A percentile compares a stretch with the other conserved stretches of the same genome.
Evolutionary conservation across 2,113 vertebrate species (phyloP).

Genomic region (Peromyscus leucopus): DNA sequence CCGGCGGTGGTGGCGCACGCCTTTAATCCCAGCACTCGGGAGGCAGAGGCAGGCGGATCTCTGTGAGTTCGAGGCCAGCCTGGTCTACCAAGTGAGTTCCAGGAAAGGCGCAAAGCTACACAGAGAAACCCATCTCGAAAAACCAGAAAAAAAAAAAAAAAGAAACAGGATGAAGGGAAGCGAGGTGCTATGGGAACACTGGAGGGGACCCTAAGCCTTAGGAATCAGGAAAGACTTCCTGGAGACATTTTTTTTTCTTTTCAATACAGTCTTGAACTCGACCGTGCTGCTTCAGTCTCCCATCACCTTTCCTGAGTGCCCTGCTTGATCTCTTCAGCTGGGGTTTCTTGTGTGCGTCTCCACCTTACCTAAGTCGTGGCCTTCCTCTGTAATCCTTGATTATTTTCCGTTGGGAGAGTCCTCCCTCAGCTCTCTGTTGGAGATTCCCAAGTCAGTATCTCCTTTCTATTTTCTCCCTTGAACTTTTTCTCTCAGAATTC

Average conservation of each 20-base stretch:
- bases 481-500: background rate
- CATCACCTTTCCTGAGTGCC: background rate
- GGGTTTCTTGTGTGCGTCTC: background rate
- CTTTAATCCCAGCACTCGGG: too few species aligned
- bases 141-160: too few species aligned
- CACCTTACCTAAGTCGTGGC: background rate
- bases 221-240: conserved; percentile 20
- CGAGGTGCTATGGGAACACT: background rate
- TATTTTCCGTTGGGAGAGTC: background rate
- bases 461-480: background rate
- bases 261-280: background rate
- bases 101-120: too few species aligned
- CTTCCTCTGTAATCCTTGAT: background rate
- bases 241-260: conserved; percentile 25
- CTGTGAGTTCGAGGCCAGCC: too few species aligned
- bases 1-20: too few species aligned
- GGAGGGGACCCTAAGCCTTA: background rate
- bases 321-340: background rate
- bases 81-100: too few species aligned
- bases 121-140: too few species aligned
- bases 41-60: too few species aligned
- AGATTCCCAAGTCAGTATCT: background rate
- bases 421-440: background rate
- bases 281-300: background rate
- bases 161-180: background rate